Conservation (phyloP, 1,140 invertebrate genomes). For the Leptonema lineaticorne region DNA sequence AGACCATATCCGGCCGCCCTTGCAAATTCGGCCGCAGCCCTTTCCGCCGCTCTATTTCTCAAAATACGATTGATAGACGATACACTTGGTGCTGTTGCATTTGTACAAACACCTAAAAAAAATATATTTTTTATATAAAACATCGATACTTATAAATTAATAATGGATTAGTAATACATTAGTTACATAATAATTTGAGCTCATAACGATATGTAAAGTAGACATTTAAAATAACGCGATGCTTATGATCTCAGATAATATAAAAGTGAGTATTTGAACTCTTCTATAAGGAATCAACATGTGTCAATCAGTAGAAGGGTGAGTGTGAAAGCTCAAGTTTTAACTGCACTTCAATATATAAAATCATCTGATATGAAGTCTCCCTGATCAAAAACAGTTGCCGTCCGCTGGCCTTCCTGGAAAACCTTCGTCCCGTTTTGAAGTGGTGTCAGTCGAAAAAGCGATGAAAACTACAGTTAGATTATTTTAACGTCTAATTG, state of each 20-base stretch:
- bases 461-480: not conserved
- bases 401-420: not conserved
- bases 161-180: too few species aligned
- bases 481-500: not conserved
- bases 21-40: conserved; percentile 92
- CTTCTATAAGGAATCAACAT: conserved; percentile 13
- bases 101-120: conserved; percentile 75
- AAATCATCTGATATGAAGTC: too few species aligned
- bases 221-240: too few species aligned
- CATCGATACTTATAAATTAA: conserved; percentile 44
- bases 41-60: conserved; percentile 84
- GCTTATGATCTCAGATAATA: too few species aligned
- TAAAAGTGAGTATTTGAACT: too few species aligned
- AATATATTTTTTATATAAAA: too few species aligned
- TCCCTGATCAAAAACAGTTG: not conserved
- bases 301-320: conserved; percentile 6
- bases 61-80: conserved; percentile 92
- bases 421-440: not conserved
- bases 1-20: conserved; percentile 86
- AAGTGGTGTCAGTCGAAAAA: not conserved
- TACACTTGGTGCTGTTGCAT: conserved; percentile 86
- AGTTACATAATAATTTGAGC: too few species aligned
- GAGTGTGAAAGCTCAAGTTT: conserved; percentile 5
- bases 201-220: too few species aligned
- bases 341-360: not conserved